A percentile compares a stretch with the other conserved stretches of the same genome.
phyloP scores from a whole-genome alignment of 2,888 invertebrate genomes.

The Mesoligia furuncula region DNA sequence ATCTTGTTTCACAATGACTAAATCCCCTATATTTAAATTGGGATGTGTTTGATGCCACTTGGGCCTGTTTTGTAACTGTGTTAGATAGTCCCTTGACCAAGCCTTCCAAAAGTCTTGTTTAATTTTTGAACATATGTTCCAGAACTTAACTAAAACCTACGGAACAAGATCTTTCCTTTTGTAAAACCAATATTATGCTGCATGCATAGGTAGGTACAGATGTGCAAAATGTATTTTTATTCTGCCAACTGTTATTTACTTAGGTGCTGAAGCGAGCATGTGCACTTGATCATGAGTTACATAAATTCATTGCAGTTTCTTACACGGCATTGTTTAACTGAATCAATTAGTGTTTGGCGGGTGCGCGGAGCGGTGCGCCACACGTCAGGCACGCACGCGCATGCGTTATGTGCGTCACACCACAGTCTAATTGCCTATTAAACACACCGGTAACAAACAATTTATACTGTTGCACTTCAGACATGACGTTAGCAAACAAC shows the following conservation, averaged over 20 bases:
- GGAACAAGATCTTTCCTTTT: neutral
- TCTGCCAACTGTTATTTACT: slow-evolving; percentile 38
- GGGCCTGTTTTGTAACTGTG: no score
- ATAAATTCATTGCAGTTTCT: slow-evolving; percentile 62
- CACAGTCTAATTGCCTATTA: slow-evolving; percentile 78
- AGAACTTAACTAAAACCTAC: no score
- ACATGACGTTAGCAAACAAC: slow-evolving; percentile 62
- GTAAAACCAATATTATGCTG: neutral
- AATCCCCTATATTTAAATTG: no score
- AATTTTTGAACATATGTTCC: no score
- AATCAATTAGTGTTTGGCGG: slow-evolving; percentile 60
- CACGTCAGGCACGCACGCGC: slow-evolving; percentile 70
- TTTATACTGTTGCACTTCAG: slow-evolving; percentile 60
- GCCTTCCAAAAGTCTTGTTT: no score
- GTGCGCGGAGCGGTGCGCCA: slow-evolving; percentile 49
- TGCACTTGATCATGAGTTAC: slow-evolving; percentile 52
- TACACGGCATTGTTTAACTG: slow-evolving; percentile 59
- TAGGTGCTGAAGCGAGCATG: slow-evolving; percentile 22
- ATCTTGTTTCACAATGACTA: no score
- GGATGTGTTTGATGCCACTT: no score
- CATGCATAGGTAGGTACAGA: neutral
- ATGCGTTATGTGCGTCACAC: slow-evolving; percentile 79
- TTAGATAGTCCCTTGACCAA: no score
- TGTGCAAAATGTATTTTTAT: slow-evolving; percentile 10
- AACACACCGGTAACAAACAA: slow-evolving; percentile 68